These are phyloP conservation scores for Anoplophora glabripennis DNA, from an alignment of 1,140 invertebrate genomes.

Conservation along the genomic window DNA sequence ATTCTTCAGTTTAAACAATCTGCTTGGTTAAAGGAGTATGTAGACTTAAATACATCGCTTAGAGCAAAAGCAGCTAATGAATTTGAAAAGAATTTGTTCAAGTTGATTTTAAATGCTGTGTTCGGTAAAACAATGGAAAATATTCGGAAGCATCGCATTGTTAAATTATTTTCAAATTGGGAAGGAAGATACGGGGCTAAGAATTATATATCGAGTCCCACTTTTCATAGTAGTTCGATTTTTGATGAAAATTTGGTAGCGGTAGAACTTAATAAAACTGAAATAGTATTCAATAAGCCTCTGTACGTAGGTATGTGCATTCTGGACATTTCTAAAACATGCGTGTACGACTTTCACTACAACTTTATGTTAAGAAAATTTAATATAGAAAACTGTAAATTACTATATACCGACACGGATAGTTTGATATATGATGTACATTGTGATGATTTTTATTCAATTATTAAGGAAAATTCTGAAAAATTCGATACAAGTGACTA, in stretches of 20 bases:
- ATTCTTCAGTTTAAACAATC: constrained; percentile 46
- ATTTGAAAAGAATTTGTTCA: constrained; percentile 50
- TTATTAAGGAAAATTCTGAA: not conserved
- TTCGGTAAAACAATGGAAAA: no score
- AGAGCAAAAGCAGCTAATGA: constrained; percentile 40
- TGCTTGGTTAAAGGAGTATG: constrained; percentile 45
- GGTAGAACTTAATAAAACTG: constrained; percentile 38
- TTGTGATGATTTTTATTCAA: not conserved
- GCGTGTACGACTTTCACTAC: constrained; percentile 43
- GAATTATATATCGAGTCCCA: constrained; percentile 13
- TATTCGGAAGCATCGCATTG: no score
- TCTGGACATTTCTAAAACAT: constrained; percentile 41
- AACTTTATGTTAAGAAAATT: constrained; percentile 31
- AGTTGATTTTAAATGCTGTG: constrained; percentile 33
- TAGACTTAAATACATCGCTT: constrained; percentile 46
- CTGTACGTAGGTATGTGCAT: constrained; percentile 38
- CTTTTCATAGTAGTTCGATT: constrained; percentile 31
- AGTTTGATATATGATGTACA: constrained; percentile 42
- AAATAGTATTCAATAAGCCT: constrained; percentile 44
- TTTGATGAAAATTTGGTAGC: constrained; percentile 45
- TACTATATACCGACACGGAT: constrained; percentile 49
- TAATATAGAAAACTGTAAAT: constrained; percentile 18
- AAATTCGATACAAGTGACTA: not conserved
- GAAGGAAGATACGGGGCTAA: no score
- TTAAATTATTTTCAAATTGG: no score